Evolutionary conservation across 2,113 vertebrate genomes (phyloP).

Genomic region (Carassius carassius): DNA sequence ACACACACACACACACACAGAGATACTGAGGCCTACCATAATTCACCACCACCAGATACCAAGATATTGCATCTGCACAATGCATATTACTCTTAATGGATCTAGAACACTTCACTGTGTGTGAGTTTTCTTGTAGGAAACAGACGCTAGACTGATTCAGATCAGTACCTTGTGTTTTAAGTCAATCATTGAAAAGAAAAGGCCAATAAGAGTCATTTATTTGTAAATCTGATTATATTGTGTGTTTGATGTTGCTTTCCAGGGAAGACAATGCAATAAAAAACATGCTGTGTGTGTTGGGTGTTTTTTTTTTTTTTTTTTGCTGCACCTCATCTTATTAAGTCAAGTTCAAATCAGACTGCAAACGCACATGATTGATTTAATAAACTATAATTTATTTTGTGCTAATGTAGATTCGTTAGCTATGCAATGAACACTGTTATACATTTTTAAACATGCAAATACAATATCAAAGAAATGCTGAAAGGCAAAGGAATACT

Average conservation of each 20-base stretch:
- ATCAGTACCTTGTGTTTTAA: neutral
- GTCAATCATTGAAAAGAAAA: too few relatives aligned
- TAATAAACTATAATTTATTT: neutral
- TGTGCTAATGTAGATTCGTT: neutral
- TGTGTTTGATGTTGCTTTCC: neutral
- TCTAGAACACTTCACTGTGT: neutral
- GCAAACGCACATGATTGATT: too few relatives aligned
- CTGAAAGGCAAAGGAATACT: neutral
- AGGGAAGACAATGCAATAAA: too few relatives aligned
- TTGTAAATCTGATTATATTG: neutral
- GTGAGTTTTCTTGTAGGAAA: neutral
- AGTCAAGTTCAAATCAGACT: too few relatives aligned
- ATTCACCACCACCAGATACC: neutral
- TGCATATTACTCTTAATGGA: neutral
- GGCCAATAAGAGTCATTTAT: neutral
- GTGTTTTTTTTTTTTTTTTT: too few relatives aligned
- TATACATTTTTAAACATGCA: neutral
- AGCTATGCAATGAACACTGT: neutral
- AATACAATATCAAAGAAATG: neutral
- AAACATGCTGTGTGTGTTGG: too few relatives aligned
- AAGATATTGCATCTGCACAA: neutral
- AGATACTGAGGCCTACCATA: neutral
- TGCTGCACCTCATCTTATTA: neutral
- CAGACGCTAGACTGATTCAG: neutral
- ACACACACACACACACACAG: neutral